Evolutionary conservation across 2,797 vertebrate genomes (phyloP).

Genomic region (Esox masquinongy): DNA sequence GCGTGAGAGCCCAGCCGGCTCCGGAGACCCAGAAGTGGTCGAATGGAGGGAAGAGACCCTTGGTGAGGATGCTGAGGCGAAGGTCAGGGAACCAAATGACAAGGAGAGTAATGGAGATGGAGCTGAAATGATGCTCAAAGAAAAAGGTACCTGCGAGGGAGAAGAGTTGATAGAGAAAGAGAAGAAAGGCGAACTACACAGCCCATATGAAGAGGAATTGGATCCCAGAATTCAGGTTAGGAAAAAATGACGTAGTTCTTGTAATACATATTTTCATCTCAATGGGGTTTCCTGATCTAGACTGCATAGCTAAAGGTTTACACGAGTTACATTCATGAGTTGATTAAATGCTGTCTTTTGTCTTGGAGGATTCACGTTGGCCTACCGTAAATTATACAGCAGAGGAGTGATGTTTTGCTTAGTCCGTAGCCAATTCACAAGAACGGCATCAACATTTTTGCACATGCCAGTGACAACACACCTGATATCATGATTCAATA

Average conservation of each 20-base stretch:
- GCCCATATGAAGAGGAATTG: conserved; percentile 82
- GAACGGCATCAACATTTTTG: not conserved
- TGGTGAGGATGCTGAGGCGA: conserved; percentile 56
- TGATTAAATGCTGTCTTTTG: not conserved
- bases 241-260: not conserved
- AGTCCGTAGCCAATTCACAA: not conserved
- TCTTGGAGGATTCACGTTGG: not conserved
- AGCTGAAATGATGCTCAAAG: conserved; percentile 20
- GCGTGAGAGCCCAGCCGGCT: conserved; percentile 81
- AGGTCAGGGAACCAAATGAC: conserved; percentile 42
- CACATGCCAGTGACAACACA: not conserved
- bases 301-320: not conserved
- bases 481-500: not conserved
- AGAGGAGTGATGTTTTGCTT: not conserved
- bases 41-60: conserved; percentile 73
- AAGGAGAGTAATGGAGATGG: conserved; percentile 20
- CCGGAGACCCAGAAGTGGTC: conserved; percentile 72
- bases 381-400: not conserved
- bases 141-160: conserved; percentile 40
- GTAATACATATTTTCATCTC: not conserved
- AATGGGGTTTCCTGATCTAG: not conserved
- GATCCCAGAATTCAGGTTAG: conserved; percentile 87
- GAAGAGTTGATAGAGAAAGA: conserved; percentile 40
- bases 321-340: not conserved
- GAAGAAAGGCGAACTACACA: conserved; percentile 58